Evolutionary conservation across 2,888 invertebrate species (phyloP), one percentile per base, ranked within the genome.

Genomic region (Apodemia zela): DNA sequence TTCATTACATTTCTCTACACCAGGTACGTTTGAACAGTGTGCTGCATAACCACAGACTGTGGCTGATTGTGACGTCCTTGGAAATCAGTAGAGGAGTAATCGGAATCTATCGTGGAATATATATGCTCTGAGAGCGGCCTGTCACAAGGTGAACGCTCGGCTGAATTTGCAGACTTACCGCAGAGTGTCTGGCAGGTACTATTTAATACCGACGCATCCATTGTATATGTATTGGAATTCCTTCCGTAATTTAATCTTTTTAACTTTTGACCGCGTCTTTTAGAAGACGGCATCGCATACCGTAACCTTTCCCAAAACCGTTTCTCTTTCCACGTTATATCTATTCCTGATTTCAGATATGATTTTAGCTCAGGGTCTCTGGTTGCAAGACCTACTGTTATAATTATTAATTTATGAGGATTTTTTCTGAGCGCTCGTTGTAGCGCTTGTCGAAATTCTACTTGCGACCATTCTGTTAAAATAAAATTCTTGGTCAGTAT

Each of bases 231-330:
- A 85, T 97, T 97, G 75, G 97, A 96, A 82, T 95, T 95, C 74
- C 95, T 93, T 70, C 97, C 94, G 78, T 97, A 96, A 78, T 95
- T 94, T 70, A 91, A 90, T 75, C 92, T 92, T 79, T 92, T 89
- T 75, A 89, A 82, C 81, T 91, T 90, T 71, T 91, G 89, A 66
- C 90, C 87, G 80, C 87, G 93, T 70, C 95, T 94, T 80, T 96
- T 93, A 72, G 95, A 95, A 74, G 95, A 94, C 66, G 98, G 98
- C 94, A 98, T 95, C 67, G 97, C 96, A 83, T 97, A 98, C 73
- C 96, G 94, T 75, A 98, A 93, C 81, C 98, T 95, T 84, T 98
- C 98, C 98, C 98, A 98, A 92, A 98, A 98, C 76, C 97, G 94
- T 81, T 96, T 96, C 89, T 98, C 98, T 79, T 96, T 96, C 95